These are phyloP conservation scores for Mirza zaza DNA, from an alignment of 2,113 vertebrate species.

Conservation along the genomic window DNA sequence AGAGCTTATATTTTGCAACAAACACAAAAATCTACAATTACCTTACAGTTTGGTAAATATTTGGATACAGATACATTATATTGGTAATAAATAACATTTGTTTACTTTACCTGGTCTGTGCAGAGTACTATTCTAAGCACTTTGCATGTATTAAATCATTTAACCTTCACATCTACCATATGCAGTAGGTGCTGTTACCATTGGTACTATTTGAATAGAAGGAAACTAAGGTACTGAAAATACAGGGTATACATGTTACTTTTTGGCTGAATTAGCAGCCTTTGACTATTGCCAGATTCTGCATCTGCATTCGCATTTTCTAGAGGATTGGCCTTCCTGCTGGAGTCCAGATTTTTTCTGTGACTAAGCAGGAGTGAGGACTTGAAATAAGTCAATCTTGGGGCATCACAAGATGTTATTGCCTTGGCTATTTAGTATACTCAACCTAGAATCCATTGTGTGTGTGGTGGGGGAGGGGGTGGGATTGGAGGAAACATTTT, in stretches of 20 bases:
- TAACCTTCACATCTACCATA: neutral
- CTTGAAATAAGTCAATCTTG: neutral
- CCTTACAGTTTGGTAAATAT: neutral
- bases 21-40: neutral
- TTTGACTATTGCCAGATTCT: neutral
- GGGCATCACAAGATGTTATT: neutral
- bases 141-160: neutral
- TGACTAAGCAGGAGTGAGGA: neutral
- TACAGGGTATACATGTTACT: neutral
- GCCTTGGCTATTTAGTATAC: neutral
- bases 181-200: neutral
- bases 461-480: neutral
- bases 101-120: neutral
- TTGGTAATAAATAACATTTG: neutral
- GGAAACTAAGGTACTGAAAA: neutral
- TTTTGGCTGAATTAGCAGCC: neutral
- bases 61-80: neutral
- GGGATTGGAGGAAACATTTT: neutral
- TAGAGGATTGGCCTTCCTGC: neutral
- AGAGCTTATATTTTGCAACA: neutral
- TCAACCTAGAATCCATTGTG: neutral
- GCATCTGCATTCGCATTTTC: neutral
- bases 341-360: neutral
- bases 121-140: neutral
- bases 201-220: neutral